These are phyloP conservation scores for Podabrus alpinus DNA, from an alignment of 2,888 invertebrate species.

Conservation along the genomic window DNA sequence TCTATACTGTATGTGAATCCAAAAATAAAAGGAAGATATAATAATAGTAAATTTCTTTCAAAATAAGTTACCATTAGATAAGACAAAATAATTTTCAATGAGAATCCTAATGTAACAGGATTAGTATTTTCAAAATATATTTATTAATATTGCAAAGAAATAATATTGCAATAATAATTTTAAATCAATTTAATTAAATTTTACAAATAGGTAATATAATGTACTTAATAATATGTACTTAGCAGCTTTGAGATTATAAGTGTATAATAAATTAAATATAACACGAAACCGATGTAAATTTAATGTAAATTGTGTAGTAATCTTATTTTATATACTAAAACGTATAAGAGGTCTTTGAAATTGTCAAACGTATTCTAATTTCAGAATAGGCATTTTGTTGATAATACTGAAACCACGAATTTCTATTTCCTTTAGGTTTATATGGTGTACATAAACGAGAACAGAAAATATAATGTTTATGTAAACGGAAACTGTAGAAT, in stretches of 20 bases:
- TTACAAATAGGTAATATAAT: not conserved
- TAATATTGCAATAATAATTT: not conserved
- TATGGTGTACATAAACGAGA: slow-evolving; percentile 35
- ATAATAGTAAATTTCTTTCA: too few species aligned
- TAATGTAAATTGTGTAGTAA: not conserved
- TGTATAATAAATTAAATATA: not conserved
- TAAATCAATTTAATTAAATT: not conserved
- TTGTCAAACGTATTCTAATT: slow-evolving; percentile 40
- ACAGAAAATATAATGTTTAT: slow-evolving; percentile 31
- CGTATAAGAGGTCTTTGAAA: slow-evolving; percentile 35
- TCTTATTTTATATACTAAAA: slow-evolving; percentile 27
- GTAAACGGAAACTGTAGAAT: slow-evolving; percentile 20
- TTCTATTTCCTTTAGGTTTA: slow-evolving; percentile 33
- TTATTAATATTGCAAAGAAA: not conserved
- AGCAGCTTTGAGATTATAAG: not conserved
- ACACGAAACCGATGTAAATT: not conserved
- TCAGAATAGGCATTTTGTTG: slow-evolving; percentile 36
- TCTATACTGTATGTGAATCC: too few species aligned
- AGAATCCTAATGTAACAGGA: too few species aligned
- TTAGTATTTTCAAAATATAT: too few species aligned
- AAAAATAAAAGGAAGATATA: too few species aligned
- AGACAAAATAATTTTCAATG: too few species aligned
- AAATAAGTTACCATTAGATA: too few species aligned
- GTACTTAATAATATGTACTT: not conserved
- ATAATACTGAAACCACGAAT: slow-evolving; percentile 34